Evolutionary conservation across 2,888 invertebrate genomes (phyloP).

Genomic region (Diabrotica balteata): DNA sequence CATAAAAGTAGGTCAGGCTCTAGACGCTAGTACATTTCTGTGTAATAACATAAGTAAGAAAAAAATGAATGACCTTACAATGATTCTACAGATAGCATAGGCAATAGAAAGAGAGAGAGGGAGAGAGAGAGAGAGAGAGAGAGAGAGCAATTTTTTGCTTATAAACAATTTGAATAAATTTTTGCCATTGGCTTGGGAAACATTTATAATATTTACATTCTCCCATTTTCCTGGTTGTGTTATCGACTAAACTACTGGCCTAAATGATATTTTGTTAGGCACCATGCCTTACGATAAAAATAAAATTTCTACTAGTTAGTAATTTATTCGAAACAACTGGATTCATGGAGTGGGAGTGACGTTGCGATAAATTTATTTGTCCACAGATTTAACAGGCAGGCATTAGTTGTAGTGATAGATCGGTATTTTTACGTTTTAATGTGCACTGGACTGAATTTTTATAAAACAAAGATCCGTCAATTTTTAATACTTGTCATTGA

Average conservation of each 20-base stretch:
- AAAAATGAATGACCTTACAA: no score
- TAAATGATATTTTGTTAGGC: constrained; percentile 28
- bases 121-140: no score
- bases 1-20: no score
- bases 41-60: no score
- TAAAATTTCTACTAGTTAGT: constrained; percentile 33
- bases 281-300: constrained; percentile 34
- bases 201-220: not conserved
- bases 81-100: no score
- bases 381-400: constrained; percentile 36
- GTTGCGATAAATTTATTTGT: constrained; percentile 31
- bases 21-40: no score
- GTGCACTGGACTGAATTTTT: constrained; percentile 27
- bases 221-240: not conserved
- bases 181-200: no score
- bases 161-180: no score
- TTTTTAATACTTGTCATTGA: not conserved
- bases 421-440: constrained; percentile 35
- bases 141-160: no score
- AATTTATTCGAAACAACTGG: constrained; percentile 41
- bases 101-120: no score
- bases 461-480: constrained; percentile 32
- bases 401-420: constrained; percentile 37
- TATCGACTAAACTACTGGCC: not conserved
- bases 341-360: constrained; percentile 32